Evolutionary conservation across 2,888 invertebrate genomes (phyloP).

Genomic region (Phlogophora meticulosa): DNA sequence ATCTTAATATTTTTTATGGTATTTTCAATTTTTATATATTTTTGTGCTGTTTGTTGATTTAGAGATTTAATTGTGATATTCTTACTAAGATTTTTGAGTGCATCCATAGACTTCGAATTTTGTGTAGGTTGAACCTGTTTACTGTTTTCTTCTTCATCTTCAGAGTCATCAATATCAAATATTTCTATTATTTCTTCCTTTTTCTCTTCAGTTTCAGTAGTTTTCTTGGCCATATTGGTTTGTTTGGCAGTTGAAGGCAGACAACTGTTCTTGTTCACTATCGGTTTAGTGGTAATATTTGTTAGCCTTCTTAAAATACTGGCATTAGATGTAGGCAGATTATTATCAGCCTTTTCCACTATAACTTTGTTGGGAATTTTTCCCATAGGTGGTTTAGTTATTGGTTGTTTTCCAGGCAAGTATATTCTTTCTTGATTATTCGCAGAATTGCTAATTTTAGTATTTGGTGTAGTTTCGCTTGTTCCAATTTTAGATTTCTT

Average conservation of each 20-base stretch:
- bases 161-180: slow-evolving; percentile 86
- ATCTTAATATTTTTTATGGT: slow-evolving; percentile 43
- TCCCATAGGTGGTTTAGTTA: slow-evolving; percentile 14
- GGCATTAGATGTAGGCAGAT: slow-evolving; percentile 31
- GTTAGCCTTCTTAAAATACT: slow-evolving; percentile 47
- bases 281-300: slow-evolving; percentile 59
- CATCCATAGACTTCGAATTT: slow-evolving; percentile 62
- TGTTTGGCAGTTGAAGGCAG: slow-evolving; percentile 36
- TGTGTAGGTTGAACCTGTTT: slow-evolving; percentile 42
- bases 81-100: slow-evolving; percentile 77
- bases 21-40: slow-evolving; percentile 49
- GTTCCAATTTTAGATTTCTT: slow-evolving; percentile 48
- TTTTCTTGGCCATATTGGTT: slow-evolving; percentile 65
- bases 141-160: slow-evolving; percentile 75
- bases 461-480: slow-evolving; percentile 19
- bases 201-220: slow-evolving; percentile 61
- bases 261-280: slow-evolving; percentile 39
- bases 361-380: slow-evolving; percentile 8
- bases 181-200: slow-evolving; percentile 82
- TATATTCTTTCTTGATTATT: slow-evolving; percentile 28
- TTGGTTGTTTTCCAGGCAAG: slow-evolving; percentile 3
- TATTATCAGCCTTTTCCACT: slow-evolving; percentile 29
- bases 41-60: slow-evolving; percentile 52
- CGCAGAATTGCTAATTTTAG: slow-evolving; percentile 16
- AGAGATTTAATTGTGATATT: slow-evolving; percentile 78